A percentile compares a stretch with the other conserved stretches of the same genome.
These are phyloP conservation scores for Pelusios castaneus DNA, from an alignment of 2,113 vertebrate genomes.

Conservation along the genomic window DNA sequence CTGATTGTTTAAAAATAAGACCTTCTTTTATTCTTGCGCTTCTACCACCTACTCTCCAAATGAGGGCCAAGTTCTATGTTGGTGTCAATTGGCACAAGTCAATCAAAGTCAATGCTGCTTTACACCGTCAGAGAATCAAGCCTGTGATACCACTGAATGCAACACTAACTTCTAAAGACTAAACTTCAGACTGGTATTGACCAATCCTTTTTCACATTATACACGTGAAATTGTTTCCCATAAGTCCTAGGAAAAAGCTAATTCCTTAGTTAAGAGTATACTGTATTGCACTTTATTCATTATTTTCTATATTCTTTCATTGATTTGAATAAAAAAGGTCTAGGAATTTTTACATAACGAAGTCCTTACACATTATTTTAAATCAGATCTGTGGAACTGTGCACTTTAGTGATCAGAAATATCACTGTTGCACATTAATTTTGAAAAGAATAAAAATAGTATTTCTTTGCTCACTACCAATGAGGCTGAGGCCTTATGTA, in stretches of 20 bases:
- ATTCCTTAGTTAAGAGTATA: neutral
- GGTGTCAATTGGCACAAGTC: neutral
- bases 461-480: neutral
- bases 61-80: neutral
- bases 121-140: conserved; percentile 31
- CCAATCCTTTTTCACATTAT: neutral
- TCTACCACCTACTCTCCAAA: conserved; percentile 2
- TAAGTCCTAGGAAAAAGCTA: neutral
- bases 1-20: neutral
- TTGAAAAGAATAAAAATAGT: neutral
- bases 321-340: neutral
- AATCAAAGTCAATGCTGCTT: conserved; percentile 31
- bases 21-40: neutral
- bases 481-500: neutral
- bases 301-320: neutral
- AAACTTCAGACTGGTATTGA: neutral
- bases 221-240: neutral
- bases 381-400: neutral
- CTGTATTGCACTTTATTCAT: neutral
- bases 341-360: neutral
- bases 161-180: conserved; percentile 6
- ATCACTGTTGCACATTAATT: neutral
- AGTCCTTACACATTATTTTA: neutral
- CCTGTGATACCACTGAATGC: conserved; percentile 43
- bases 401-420: neutral